A percentile compares a stretch with the other conserved stretches of the same genome.
phyloP scores from a whole-genome alignment of 2,888 invertebrate species.

The Parapristionchus giblindavisi region DNA sequence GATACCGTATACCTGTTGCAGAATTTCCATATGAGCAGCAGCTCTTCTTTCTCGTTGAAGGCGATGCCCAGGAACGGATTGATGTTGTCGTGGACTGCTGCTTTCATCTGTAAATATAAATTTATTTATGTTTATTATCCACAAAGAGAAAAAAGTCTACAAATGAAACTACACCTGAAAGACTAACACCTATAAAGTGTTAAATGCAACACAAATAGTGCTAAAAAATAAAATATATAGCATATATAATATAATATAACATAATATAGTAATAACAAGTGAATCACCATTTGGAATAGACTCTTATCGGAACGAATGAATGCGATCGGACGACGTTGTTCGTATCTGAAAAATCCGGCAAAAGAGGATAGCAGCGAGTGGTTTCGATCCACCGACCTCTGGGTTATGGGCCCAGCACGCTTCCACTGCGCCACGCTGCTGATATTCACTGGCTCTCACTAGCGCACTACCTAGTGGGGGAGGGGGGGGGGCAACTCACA shows the following conservation, averaged over 20 bases:
- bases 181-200: too few species aligned
- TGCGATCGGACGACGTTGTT: conserved; percentile 53
- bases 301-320: conserved; percentile 52
- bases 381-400: conserved; percentile 81
- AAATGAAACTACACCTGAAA: too few species aligned
- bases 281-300: too few species aligned
- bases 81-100: conserved; percentile 76
- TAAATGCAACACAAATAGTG: too few species aligned
- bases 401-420: conserved; percentile 87
- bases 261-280: too few species aligned
- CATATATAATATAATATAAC: too few species aligned
- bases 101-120: conserved; percentile 24
- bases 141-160: too few species aligned
- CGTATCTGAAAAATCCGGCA: conserved; percentile 40
- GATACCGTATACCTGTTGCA: conserved; percentile 55
- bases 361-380: conserved; percentile 44
- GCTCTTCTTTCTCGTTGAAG: conserved; percentile 67
- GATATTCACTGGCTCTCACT: too few species aligned
- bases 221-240: too few species aligned
- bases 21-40: conserved; percentile 67
- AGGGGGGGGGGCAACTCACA: too few species aligned
- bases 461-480: too few species aligned
- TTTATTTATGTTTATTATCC: conserved; percentile 72
- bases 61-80: conserved; percentile 90
- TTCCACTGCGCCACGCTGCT: conserved; percentile 85